Evolutionary conservation across 1,140 invertebrate genomes (phyloP).

Genomic region (Trichonephila clavipes): DNA sequence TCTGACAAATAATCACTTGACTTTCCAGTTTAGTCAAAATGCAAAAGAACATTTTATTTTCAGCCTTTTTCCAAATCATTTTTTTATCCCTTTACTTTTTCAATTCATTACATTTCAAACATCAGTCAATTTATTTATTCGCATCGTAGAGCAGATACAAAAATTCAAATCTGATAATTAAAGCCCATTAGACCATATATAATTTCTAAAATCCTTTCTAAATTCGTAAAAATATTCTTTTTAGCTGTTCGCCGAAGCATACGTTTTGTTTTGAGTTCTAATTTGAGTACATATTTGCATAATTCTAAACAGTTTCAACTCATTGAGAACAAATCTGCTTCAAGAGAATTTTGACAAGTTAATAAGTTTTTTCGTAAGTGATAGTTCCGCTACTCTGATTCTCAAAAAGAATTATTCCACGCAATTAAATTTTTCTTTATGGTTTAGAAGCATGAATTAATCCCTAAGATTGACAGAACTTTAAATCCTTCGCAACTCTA

Average conservation of each 20-base stretch:
- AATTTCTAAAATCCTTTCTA: background rate
- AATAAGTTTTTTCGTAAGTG: background rate
- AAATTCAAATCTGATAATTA: background rate
- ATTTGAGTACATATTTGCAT: background rate
- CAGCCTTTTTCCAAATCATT: background rate
- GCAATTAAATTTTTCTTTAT: background rate
- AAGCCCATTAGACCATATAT: background rate
- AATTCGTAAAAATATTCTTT: background rate
- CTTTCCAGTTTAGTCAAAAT: background rate
- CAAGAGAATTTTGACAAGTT: background rate
- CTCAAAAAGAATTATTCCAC: background rate
- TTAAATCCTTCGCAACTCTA: background rate
- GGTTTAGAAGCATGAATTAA: background rate
- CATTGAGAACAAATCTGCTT: background rate
- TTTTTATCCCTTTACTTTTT: background rate
- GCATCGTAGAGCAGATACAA: background rate
- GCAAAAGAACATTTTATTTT: background rate
- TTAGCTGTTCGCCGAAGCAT: background rate
- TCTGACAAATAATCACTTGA: background rate
- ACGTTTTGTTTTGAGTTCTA: background rate
- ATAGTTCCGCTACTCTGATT: background rate
- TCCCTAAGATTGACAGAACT: background rate
- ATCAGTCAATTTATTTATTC: too few species aligned
- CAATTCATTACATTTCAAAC: background rate
- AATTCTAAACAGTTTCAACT: background rate